Evolutionary conservation across 2,797 vertebrate genomes (phyloP).

Genomic region (Acanthiza pusilla): DNA sequence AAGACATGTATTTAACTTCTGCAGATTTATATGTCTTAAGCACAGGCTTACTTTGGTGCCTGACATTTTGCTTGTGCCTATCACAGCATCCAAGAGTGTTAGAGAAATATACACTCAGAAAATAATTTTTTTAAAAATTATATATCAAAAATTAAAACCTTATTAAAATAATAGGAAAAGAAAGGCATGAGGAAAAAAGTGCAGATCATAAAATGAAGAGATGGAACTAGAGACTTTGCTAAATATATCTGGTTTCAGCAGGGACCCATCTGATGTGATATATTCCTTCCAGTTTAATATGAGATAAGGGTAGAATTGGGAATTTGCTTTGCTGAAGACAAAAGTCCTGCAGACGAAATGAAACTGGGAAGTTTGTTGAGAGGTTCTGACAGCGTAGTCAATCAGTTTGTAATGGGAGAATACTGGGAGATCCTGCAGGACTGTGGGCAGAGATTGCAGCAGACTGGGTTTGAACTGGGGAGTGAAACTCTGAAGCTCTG

Average conservation of each 20-base stretch:
- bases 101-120: not conserved
- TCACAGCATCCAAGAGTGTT: not conserved
- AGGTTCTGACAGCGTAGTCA: not conserved
- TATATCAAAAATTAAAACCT: not conserved
- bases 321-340: constrained; percentile 5
- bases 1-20: not conserved
- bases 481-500: constrained; percentile 13
- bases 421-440: not conserved
- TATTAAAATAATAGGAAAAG: not conserved
- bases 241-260: not conserved
- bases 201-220: not conserved
- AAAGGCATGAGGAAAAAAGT: not conserved
- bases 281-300: not conserved
- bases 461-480: not conserved
- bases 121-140: not conserved
- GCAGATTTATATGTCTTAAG: not conserved
- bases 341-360: not conserved
- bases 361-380: not conserved
- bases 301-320: not conserved
- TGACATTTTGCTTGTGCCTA: not conserved
- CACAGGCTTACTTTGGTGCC: not conserved
- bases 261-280: not conserved
- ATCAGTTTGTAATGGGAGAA: constrained; percentile 8
- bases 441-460: not conserved
- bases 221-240: not conserved